Evolutionary conservation across 2,888 invertebrate genomes (phyloP).

Genomic region (Ethmia dodecea): DNA sequence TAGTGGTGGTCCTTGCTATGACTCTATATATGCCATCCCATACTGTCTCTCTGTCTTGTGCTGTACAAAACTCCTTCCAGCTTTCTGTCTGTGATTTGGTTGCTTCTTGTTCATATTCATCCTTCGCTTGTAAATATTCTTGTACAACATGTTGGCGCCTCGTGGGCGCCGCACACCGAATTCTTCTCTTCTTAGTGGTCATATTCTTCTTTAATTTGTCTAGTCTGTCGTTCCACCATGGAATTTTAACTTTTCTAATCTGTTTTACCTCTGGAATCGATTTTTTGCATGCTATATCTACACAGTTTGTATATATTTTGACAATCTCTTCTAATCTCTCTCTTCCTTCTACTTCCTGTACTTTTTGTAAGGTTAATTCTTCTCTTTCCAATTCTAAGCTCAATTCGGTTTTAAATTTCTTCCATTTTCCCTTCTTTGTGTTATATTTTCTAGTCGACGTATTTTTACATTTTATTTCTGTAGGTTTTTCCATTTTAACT

Average conservation of each 20-base stretch:
- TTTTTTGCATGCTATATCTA: neutral
- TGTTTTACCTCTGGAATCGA: neutral
- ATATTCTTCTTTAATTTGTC: conserved; percentile 2
- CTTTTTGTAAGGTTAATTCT: conserved; percentile 4
- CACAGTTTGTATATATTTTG: neutral
- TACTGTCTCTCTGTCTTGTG: conserved; percentile 6
- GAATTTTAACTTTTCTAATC: neutral
- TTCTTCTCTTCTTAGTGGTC: conserved; percentile 2
- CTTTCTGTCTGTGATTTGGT: neutral
- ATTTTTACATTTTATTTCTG: neutral
- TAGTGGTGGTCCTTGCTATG: neutral
- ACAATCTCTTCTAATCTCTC: neutral
- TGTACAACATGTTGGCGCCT: neutral
- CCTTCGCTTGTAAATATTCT: conserved; percentile 5
- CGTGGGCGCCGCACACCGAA: conserved; percentile 7
- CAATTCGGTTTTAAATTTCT: no score
- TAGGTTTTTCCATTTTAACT: neutral
- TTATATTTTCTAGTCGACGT: neutral
- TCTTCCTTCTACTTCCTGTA: neutral
- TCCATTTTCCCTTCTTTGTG: neutral
- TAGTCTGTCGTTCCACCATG: conserved; percentile 11
- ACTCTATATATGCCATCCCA: conserved; percentile 14
- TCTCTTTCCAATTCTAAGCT: no score
- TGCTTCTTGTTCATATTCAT: conserved; percentile 6
- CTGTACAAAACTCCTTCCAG: conserved; percentile 13